Conservation (phyloP, 1,140 invertebrate genomes). For the Globodera rostochiensis region DNA sequence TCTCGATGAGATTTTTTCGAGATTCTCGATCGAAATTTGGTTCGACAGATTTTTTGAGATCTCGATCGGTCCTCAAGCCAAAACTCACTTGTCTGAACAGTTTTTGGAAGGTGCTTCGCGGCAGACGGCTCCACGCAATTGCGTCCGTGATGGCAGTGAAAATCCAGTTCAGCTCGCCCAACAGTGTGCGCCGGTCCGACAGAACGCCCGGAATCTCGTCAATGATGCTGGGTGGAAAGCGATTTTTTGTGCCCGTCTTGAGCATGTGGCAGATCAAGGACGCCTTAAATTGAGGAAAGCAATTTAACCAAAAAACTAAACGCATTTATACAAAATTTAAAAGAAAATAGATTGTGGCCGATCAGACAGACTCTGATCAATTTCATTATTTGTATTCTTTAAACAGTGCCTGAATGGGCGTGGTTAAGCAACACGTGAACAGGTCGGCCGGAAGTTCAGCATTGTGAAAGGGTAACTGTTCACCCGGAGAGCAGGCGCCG, state of each 20-base stretch:
- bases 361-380: no score
- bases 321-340: no score
- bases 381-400: no score
- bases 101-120: conserved; percentile 89
- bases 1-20: no score
- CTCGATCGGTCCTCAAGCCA: no score
- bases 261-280: conserved; percentile 79
- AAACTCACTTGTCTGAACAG: conserved; percentile 80
- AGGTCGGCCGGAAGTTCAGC: conserved; percentile 96
- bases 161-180: conserved; percentile 99
- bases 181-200: conserved; percentile 91
- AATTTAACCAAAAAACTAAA: no score
- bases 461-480: conserved; percentile 90
- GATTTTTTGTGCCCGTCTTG: conserved; percentile 46
- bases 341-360: no score
- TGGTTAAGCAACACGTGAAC: conserved; percentile 95
- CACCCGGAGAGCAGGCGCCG: conserved; percentile 85
- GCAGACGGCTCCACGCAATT: conserved; percentile 97
- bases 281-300: conserved; percentile 72
- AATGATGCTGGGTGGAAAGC: conserved; percentile 68
- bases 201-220: conserved; percentile 84
- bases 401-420: conserved; percentile 75
- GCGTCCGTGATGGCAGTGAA: conserved; percentile 99
- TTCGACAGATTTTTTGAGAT: background rate
- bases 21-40: no score